Evolutionary conservation across 2,797 vertebrate genomes (phyloP), one percentile per base, ranked within the genome.

Genomic region (Otolemur crassicaudatus): DNA sequence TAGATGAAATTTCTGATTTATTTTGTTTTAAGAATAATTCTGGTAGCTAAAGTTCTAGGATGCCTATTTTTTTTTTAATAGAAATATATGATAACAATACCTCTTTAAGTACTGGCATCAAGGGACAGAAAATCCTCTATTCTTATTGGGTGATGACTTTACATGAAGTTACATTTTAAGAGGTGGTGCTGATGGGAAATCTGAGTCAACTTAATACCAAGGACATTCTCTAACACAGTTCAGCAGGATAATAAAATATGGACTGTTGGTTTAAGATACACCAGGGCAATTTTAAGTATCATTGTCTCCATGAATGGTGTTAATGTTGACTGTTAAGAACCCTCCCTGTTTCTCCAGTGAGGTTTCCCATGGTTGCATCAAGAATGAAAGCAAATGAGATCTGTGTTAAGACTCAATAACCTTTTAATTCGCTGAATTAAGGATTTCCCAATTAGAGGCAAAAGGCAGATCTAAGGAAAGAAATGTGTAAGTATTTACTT

Each of bases 341-440:
- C 63, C 2, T 96, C 60, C 93, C 40, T 5, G 11, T 80, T 56
- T 92, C 61, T 72, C 31, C n/a, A 70, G 9, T 58, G 70, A 97
- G 22, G 2, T 72, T 96, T 95, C 61, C 31, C 56, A 95, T 19
- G 82, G 40, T 3, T 73, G 58, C 40, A 22, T 89, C 58, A 91
- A 97, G 80, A 92, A 91, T 46, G 20, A 95, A 97, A 93, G 95
- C 90, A 97, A 97, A 98, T 86, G 16, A 98, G 97, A 97, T 94
- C 83, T 97, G 75, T 92, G 29, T 97, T 96, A 97, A 97, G 96
- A 46, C 40, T 95, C 91, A 92, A 92, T 92, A 94, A 98, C 73
- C 69, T 77, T 97, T 96, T 97, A 98, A 98, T 98, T 98, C n/a
- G 63, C 67, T 43, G 92, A 98, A 98, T 98, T 98, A 98, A 98